Conservation (phyloP, 2,113 vertebrate species). For the Penelope pileata region DNA sequence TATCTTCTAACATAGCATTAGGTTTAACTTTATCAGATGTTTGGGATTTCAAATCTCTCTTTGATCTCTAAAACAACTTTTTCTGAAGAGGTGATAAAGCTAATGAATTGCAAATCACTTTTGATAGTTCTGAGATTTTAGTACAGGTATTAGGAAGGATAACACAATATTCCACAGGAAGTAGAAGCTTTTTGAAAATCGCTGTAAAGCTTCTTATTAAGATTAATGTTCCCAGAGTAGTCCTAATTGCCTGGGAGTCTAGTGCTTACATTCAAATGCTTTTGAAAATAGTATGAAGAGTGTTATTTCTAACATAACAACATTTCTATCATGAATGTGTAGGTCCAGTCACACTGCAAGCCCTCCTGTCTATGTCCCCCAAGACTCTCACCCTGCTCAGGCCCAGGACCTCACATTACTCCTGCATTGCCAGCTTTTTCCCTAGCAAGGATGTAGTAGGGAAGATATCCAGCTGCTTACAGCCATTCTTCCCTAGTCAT, state of each 20-base stretch:
- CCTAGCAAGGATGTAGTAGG: neutral
- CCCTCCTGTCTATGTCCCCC: too few species aligned
- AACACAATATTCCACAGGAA: constrained; percentile 8
- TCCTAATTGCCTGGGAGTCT: neutral
- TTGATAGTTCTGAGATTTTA: constrained; percentile 35
- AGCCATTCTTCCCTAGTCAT: fast-evolving
- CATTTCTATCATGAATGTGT: neutral
- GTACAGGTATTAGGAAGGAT: constrained; percentile 15
- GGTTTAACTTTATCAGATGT: constrained; percentile 51
- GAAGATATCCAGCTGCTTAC: neutral
- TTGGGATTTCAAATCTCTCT: constrained; percentile 44
- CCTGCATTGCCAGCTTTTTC: neutral
- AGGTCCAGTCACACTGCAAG: fast-evolving
- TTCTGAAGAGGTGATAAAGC: constrained; percentile 36
- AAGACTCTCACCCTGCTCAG: fast-evolving
- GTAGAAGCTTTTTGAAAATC: neutral
- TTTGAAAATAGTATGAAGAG: neutral
- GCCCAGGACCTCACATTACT: neutral
- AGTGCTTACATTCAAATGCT: neutral
- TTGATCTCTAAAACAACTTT: constrained; percentile 47
- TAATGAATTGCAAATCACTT: constrained; percentile 62
- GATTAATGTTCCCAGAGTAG: neutral
- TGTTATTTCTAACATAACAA: neutral
- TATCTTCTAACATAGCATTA: constrained; percentile 7
- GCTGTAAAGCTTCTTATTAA: neutral